A percentile compares a stretch with the other conserved stretches of the same genome.
Conservation (phyloP, 2,797 vertebrate genomes). For the Loris lydekkerianus region DNA sequence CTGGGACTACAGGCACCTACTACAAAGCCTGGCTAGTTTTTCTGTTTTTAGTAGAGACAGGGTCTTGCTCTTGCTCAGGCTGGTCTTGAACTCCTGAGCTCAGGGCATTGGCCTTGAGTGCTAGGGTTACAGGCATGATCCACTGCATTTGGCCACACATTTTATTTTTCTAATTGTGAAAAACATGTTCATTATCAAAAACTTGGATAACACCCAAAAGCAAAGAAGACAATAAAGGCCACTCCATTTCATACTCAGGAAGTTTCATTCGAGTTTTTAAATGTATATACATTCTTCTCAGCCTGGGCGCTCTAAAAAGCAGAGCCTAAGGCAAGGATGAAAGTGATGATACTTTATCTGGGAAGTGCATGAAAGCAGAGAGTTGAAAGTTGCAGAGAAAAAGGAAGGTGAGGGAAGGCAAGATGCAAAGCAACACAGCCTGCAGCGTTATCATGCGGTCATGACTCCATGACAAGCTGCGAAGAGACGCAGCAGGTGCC, state of each 20-base stretch:
- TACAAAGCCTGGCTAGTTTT: too few species aligned
- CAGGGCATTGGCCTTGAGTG: too few species aligned
- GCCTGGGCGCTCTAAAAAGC: neutral
- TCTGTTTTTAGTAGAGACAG: too few species aligned
- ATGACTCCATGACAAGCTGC: neutral
- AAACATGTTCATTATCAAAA: neutral
- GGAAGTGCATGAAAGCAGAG: neutral
- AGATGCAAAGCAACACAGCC: neutral
- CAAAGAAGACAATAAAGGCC: neutral
- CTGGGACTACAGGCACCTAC: too few species aligned
- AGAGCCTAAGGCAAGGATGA: neutral
- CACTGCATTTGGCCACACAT: too few species aligned
- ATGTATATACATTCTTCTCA: neutral
- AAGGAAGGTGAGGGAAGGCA: neutral
- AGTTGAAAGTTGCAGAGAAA: neutral
- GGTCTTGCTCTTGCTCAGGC: too few species aligned
- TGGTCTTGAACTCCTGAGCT: too few species aligned
- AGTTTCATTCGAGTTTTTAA: neutral
- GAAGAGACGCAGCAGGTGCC: neutral
- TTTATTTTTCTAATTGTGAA: conserved; percentile 3
- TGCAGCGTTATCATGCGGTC: neutral
- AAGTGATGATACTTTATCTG: neutral
- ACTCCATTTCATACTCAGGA: neutral
- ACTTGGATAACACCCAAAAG: neutral
- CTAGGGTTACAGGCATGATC: too few species aligned